A percentile compares a stretch with the other conserved stretches of the same genome.
Evolutionary conservation across 1,140 invertebrate species (phyloP).

Genomic region (Stenopsyche tienmushanensis): DNA sequence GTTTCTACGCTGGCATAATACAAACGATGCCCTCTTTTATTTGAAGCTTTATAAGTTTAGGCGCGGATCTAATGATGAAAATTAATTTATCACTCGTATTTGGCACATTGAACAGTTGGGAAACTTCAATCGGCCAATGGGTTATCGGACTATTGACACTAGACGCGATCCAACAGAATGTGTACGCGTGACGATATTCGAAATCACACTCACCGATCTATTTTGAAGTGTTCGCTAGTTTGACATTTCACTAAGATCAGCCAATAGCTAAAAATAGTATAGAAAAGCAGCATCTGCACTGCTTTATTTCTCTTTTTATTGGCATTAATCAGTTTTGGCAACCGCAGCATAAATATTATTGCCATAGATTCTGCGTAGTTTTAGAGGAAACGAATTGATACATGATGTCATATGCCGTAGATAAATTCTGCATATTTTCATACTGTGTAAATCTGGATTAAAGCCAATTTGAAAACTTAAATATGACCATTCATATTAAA

Average conservation of each 20-base stretch:
- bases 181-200: not conserved
- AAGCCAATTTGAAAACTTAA: too few relatives aligned
- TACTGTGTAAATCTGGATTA: not conserved
- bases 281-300: not conserved
- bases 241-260: slow-evolving; percentile 16
- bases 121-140: slow-evolving; percentile 48
- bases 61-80: not conserved
- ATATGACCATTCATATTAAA: too few relatives aligned
- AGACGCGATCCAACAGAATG: not conserved
- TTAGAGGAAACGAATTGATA: not conserved
- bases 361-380: not conserved
- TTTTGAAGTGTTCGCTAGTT: slow-evolving; percentile 1
- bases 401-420: not conserved
- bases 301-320: not conserved
- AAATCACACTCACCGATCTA: slow-evolving; percentile 3
- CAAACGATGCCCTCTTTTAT: not conserved
- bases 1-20: slow-evolving; percentile 46
- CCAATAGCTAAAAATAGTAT: slow-evolving; percentile 13
- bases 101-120: slow-evolving; percentile 43
- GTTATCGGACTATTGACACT: slow-evolving; percentile 5
- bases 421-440: not conserved
- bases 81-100: not conserved
- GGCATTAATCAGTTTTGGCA: too few relatives aligned
- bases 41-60: not conserved
- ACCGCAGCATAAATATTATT: not conserved